Evolutionary conservation across 2,113 vertebrate genomes (phyloP), one percentile per base, ranked within the genome.

Genomic region (Calcarius ornatus): DNA sequence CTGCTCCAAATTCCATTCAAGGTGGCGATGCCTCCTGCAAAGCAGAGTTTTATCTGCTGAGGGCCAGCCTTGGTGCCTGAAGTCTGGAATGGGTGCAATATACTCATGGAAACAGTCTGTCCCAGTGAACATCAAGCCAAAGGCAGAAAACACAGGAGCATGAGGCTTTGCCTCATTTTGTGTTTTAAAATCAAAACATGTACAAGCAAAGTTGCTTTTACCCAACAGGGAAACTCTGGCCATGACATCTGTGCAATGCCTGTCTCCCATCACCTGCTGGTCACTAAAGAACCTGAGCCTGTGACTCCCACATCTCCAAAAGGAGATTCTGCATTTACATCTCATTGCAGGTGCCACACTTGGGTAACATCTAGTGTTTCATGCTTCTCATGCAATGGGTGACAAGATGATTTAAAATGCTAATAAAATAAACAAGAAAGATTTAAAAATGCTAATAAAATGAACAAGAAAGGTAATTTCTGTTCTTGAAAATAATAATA

Each of bases 1-100:
- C 31, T 40, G 28, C 53, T 18, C 28, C 14, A 4, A 73, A 53
- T 50, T 35, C 22, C 25, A 59, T 23, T 28, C 0, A 0, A 68
- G 13, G 15, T 28, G 64, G 13, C 2, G 4, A 30, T 43, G 13
- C 4, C 54, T 72, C 35, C 35, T 42, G 14, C 56, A 60, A 43
- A 69, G 27, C 72, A 77, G 53, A 37, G 9, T 69, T 69, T 43
- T 60, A 37, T 43, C 45, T 77, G 63, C 22, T 66, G 42, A 73
- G 42, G 47, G 75, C 6, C 51, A 61, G 10, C 20, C 70, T 2
- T 5, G 1, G 12, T 75, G 24, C 31, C 61, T 80, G 56, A 48
- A 86, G 45, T 47, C 38, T 45, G 66, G 45, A 79, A 76, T 0
- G 6, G 21, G 14, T n/a, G 3, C 21, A 43, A 48, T 14, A 66